phyloP scores from a whole-genome alignment of 2,888 invertebrate species.

The Polymixis lichenea region DNA sequence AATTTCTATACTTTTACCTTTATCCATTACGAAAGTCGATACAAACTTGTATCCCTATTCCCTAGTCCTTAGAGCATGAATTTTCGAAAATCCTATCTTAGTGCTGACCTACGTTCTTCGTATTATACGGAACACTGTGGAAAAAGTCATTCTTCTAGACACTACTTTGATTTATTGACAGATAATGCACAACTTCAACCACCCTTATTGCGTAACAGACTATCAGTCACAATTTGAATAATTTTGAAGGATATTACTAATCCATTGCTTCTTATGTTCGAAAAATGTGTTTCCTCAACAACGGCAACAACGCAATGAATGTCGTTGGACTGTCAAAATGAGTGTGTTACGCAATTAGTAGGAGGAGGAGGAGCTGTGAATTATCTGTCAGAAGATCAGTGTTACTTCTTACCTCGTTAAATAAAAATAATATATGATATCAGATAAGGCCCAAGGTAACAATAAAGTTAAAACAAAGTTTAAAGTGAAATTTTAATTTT shows the following conservation, averaged over 20 bases:
- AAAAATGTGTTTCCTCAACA: no score
- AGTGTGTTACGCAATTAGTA: no score
- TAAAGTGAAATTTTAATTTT: conserved; percentile 12
- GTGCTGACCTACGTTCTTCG: not conserved
- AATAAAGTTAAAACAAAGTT: not conserved
- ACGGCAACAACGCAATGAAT: no score
- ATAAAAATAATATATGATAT: not conserved
- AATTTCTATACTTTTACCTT: not conserved
- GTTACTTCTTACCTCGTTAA: not conserved
- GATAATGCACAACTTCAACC: not conserved
- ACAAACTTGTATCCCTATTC: no score
- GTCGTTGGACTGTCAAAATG: no score
- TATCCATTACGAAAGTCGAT: not conserved
- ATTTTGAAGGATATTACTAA: no score
- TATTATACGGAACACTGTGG: not conserved
- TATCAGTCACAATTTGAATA: no score
- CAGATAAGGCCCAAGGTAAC: no score
- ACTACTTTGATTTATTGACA: not conserved
- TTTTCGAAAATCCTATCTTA: not conserved
- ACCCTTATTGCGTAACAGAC: no score
- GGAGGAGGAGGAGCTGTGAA: not conserved
- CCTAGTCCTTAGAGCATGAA: not conserved
- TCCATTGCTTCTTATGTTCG: no score
- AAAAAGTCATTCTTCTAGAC: not conserved
- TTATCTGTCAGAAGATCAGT: not conserved